Evolutionary conservation across 2,113 vertebrate genomes (phyloP).

Genomic region (Penelope pileata): DNA sequence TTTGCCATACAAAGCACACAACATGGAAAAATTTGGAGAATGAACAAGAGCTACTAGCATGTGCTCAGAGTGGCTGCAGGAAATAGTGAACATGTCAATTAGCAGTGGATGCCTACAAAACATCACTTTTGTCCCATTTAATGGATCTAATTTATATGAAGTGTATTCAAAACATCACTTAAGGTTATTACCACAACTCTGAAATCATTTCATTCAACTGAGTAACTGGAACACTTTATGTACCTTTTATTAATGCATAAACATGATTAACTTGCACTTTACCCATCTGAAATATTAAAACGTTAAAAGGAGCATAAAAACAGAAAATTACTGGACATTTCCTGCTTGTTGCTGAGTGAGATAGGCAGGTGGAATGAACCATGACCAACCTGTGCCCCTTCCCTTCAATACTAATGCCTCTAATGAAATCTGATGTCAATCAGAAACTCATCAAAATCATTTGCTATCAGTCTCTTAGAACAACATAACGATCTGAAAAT

Average conservation of each 20-base stretch:
- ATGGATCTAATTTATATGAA: slow-evolving; percentile 50
- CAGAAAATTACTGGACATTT: slow-evolving; percentile 52
- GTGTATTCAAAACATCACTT: slow-evolving; percentile 63
- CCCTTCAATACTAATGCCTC: not conserved
- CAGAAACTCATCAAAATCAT: slow-evolving; percentile 32
- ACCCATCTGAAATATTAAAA: slow-evolving; percentile 47
- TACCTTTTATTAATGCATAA: slow-evolving; percentile 63
- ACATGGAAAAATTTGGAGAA: not conserved
- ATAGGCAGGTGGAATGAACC: slow-evolving; percentile 46
- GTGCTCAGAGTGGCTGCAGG: not conserved
- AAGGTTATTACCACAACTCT: slow-evolving; percentile 50
- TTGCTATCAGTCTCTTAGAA: slow-evolving; percentile 7
- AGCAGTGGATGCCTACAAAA: slow-evolving; percentile 11
- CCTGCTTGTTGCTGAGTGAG: not conserved
- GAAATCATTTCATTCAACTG: slow-evolving; percentile 40
- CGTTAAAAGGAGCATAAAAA: slow-evolving; percentile 38
- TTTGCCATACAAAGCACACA: fast-evolving
- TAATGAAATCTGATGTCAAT: slow-evolving; percentile 35
- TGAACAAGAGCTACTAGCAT: not conserved
- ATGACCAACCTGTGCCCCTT: slow-evolving; percentile 9
- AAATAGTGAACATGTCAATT: not conserved
- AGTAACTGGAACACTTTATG: slow-evolving; percentile 38
- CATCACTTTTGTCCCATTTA: not conserved
- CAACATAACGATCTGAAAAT: not conserved
- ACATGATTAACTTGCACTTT: slow-evolving; percentile 63